phyloP scores from a whole-genome alignment of 1,140 invertebrate species.

The Apolygus lucorum region DNA sequence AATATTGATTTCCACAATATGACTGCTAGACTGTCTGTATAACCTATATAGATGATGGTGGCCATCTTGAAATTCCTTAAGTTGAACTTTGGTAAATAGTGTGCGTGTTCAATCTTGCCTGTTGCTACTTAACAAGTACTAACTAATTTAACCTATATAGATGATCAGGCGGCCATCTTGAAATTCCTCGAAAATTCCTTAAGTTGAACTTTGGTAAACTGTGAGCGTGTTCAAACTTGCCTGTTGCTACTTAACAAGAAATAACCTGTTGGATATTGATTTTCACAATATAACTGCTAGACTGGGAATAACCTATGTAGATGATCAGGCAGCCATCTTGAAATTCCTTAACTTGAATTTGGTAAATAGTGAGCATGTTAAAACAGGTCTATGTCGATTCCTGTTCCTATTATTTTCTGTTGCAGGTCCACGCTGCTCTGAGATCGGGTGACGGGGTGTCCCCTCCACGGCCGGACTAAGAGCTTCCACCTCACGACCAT shows the following conservation, averaged over 20 bases:
- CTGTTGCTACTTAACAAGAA: not conserved
- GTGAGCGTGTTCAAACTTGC: not conserved
- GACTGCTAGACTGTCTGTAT: too few species aligned
- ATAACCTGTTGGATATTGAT: not conserved
- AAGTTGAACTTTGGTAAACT: too few species aligned
- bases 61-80: too few species aligned
- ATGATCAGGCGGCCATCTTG: too few species aligned
- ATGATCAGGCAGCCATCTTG: not conserved
- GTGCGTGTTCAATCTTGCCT: not conserved
- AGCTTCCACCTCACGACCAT: not conserved
- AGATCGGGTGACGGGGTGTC: not conserved
- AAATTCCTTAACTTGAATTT: not conserved
- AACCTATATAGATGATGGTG: too few species aligned
- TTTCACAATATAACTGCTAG: not conserved
- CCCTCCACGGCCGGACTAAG: not conserved
- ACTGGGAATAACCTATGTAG: not conserved
- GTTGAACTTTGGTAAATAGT: too few species aligned
- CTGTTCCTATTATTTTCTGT: not conserved
- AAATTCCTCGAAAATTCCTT: too few species aligned
- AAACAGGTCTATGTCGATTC: not conserved
- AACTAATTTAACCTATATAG: not conserved
- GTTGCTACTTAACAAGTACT: not conserved
- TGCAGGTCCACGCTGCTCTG: constrained; percentile 1
- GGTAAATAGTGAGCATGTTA: not conserved
- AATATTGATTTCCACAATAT: not conserved